Evolutionary conservation across 2,888 invertebrate genomes (phyloP).

Genomic region (Parthenolecanium corni): DNA sequence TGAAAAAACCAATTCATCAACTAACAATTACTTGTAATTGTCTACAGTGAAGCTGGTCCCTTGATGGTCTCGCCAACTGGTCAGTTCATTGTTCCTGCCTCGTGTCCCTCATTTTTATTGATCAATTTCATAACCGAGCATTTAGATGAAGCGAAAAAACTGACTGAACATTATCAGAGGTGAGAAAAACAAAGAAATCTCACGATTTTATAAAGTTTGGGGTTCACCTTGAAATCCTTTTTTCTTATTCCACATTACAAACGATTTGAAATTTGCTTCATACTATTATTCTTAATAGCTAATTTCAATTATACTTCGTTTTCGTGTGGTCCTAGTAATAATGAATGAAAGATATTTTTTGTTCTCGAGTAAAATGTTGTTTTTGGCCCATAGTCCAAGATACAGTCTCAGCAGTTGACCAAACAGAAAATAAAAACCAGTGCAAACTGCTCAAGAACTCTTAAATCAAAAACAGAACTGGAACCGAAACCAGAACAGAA

Average conservation of each 20-base stretch:
- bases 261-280: background rate
- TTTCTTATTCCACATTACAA: no score
- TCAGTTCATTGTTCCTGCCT: conserved; percentile 82
- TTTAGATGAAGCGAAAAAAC: conserved; percentile 58
- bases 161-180: conserved; percentile 63
- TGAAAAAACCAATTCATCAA: no score
- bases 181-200: conserved; percentile 39
- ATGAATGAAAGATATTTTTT: background rate
- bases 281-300: background rate
- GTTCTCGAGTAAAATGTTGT: no score
- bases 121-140: conserved; percentile 71
- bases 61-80: conserved; percentile 87
- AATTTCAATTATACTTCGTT: background rate
- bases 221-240: no score
- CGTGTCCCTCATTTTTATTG: conserved; percentile 75
- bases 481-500: no score
- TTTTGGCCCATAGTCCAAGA: no score
- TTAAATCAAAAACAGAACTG: no score
- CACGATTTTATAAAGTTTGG: no score
- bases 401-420: no score
- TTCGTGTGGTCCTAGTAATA: background rate
- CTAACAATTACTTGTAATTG: no score
- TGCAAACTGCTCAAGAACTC: no score
- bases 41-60: conserved; percentile 76
- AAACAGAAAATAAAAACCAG: no score